Conservation (phyloP, 1,140 invertebrate genomes). For the Meloidogyne floridensis region DNA sequence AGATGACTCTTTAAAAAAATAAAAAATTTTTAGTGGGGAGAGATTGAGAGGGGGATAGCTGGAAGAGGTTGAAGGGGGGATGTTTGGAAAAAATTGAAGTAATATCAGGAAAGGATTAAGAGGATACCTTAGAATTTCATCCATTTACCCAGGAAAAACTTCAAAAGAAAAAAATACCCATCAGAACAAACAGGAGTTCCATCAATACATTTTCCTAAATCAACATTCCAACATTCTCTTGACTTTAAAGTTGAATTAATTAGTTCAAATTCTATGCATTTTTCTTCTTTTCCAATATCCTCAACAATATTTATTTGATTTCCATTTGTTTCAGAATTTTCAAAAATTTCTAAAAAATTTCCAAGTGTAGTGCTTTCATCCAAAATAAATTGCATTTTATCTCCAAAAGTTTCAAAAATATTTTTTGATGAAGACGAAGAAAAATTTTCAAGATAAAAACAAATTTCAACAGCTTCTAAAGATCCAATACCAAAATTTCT, state of each 20-base stretch:
- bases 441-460: constrained; percentile 20
- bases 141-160: background rate
- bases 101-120: too few species aligned
- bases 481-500: constrained; percentile 28
- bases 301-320: background rate
- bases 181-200: constrained; percentile 22
- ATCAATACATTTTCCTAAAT: constrained; percentile 37
- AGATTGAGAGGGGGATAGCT: too few species aligned
- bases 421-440: background rate
- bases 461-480: constrained; percentile 27
- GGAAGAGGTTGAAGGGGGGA: too few species aligned
- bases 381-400: constrained; percentile 19
- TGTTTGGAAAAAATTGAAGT: too few species aligned
- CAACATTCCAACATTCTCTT: constrained; percentile 5
- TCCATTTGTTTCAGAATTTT: background rate
- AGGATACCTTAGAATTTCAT: too few species aligned
- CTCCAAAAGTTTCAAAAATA: background rate
- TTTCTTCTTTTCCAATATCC: background rate
- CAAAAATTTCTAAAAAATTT: background rate
- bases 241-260: background rate
- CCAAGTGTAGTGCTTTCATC: constrained; percentile 26
- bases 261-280: background rate
- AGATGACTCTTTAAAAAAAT: constrained; percentile 25
- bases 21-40: background rate
- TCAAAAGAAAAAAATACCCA: constrained; percentile 13